A percentile compares a stretch with the other conserved stretches of the same genome.
Conservation (phyloP, 53 echinoderm and acorn worm species). For the Echinometra lucunter region DNA sequence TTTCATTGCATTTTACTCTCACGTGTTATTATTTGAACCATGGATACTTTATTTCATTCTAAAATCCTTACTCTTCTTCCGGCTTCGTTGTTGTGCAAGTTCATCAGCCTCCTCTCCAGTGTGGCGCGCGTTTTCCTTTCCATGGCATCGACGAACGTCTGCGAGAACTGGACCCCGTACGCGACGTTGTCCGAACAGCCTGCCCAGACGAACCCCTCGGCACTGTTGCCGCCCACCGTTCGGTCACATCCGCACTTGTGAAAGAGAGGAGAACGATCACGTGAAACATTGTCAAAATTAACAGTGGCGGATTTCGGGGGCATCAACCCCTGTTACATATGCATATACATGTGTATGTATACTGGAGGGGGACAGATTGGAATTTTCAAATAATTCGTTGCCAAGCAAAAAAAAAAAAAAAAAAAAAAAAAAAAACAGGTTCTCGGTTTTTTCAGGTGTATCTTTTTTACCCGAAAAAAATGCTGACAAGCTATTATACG, state of each 20-base stretch:
- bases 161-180: constrained; percentile 94
- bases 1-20: background rate
- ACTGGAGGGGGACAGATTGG: too few relatives aligned
- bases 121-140: constrained; percentile 85
- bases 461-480: too few relatives aligned
- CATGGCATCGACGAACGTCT: constrained; percentile 94
- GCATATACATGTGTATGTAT: too few relatives aligned
- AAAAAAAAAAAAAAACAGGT: too few relatives aligned
- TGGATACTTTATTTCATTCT: background rate
- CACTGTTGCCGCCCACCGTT: constrained; percentile 86
- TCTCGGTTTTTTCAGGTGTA: too few relatives aligned
- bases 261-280: background rate
- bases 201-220: constrained; percentile 97
- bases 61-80: constrained; percentile 89
- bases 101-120: constrained; percentile 89
- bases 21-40: background rate
- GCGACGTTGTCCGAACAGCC: constrained; percentile 98
- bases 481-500: too few relatives aligned
- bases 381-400: too few relatives aligned
- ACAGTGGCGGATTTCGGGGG: too few relatives aligned
- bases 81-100: constrained; percentile 98
- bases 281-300: too few relatives aligned
- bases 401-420: too few relatives aligned
- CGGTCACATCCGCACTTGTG: constrained; percentile 91
- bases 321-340: too few relatives aligned